Evolutionary conservation across 2,113 vertebrate species (phyloP).

Genomic region (Scytalopus superciliaris): DNA sequence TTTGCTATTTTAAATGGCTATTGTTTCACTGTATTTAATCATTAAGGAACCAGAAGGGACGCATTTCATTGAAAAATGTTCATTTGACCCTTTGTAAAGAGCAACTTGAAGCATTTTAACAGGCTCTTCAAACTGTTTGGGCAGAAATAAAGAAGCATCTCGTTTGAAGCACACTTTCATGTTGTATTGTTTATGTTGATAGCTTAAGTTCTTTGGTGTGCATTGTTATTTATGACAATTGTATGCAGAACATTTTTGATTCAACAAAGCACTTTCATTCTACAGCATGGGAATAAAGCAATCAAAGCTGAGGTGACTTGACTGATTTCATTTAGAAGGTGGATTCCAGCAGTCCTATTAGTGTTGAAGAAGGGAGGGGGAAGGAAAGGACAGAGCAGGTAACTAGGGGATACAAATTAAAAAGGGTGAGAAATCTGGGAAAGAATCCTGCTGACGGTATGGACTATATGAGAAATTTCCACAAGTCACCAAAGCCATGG

Average conservation of each 20-base stretch:
- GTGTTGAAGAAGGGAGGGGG: conserved; percentile 11
- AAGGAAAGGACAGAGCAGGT: conserved; percentile 79
- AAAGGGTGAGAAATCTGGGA: conserved; percentile 82
- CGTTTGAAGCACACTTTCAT: conserved; percentile 64
- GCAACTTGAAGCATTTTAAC: conserved; percentile 76
- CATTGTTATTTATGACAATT: conserved; percentile 73
- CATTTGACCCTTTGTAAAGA: conserved; percentile 74
- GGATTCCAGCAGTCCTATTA: conserved; percentile 62
- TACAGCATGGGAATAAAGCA: conserved; percentile 53
- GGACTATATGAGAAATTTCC: conserved; percentile 80
- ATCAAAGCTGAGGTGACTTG: conserved; percentile 52
- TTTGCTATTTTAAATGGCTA: conserved; percentile 72
- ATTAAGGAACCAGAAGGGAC: conserved; percentile 80
- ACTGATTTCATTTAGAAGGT: conserved; percentile 68
- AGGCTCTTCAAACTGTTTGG: conserved; percentile 70
- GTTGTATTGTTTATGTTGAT: conserved; percentile 77
- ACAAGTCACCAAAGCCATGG: conserved; percentile 74
- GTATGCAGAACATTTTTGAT: conserved; percentile 62
- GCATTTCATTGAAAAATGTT: conserved; percentile 77
- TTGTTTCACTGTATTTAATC: conserved; percentile 69
- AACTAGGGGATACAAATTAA: conserved; percentile 85
- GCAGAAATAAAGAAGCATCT: conserved; percentile 72
- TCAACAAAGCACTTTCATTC: conserved; percentile 58
- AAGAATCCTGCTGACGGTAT: conserved; percentile 76
- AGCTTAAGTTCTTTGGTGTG: conserved; percentile 67